phyloP scores from a whole-genome alignment of 2,113 vertebrate genomes.

The Myiozetetes cayanensis region DNA sequence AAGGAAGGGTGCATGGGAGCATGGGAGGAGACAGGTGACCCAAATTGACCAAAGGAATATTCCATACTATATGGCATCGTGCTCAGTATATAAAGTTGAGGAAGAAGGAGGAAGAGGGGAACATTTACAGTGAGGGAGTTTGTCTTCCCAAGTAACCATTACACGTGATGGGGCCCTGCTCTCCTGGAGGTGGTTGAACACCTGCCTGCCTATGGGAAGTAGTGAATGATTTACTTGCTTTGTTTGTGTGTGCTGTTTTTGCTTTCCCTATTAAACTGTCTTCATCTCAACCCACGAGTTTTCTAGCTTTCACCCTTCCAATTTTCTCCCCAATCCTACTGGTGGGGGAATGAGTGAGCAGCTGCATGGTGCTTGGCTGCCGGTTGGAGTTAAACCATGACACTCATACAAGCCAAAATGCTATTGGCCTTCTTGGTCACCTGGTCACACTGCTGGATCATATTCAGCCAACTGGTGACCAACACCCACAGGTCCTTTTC shows the following conservation, averaged over 20 bases:
- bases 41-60: too few species aligned
- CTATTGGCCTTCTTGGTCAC: neutral
- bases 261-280: neutral
- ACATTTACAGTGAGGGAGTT: neutral
- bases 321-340: neutral
- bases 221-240: neutral
- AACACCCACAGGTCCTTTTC: neutral
- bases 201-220: neutral
- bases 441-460: neutral
- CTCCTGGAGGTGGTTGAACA: neutral
- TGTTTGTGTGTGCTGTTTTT: neutral
- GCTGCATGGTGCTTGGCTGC: neutral
- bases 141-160: neutral
- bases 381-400: neutral
- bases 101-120: too few species aligned
- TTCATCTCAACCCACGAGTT: neutral
- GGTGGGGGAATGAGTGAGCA: neutral
- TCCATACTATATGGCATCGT: too few species aligned
- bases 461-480: neutral
- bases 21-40: too few species aligned
- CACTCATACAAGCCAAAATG: neutral
- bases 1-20: too few species aligned
- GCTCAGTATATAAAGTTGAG: too few species aligned
- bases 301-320: neutral
- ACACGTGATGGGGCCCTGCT: neutral